phyloP scores from a whole-genome alignment of 92 coral and sea anemone genomes.

The Siderastrea radians region DNA sequence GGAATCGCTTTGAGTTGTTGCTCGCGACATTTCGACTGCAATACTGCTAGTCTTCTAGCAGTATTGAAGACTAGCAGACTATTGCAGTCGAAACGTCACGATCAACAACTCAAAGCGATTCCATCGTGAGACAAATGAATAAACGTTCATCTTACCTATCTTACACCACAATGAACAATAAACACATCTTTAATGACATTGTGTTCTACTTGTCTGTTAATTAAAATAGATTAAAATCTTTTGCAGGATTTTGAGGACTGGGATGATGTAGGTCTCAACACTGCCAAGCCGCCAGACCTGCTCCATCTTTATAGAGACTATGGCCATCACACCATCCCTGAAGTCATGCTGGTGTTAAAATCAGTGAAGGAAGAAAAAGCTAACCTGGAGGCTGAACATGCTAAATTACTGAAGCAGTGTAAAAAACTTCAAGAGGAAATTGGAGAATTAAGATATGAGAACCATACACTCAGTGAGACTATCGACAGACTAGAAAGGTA shows the following conservation, averaged over 20 bases:
- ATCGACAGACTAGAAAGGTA: conserved; percentile 81
- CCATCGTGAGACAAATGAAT: too few species aligned
- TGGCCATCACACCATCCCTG: conserved; percentile 95
- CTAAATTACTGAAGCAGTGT: conserved; percentile 68
- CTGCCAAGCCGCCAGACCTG: conserved; percentile 93
- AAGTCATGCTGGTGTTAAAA: conserved; percentile 83
- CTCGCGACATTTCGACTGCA: too few species aligned
- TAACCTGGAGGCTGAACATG: conserved; percentile 75
- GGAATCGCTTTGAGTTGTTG: too few species aligned
- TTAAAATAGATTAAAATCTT: neutral
- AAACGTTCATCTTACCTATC: too few species aligned
- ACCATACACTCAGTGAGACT: conserved; percentile 78
- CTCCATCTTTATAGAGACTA: conserved; percentile 96
- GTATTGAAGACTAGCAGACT: too few species aligned
- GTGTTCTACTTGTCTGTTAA: neutral
- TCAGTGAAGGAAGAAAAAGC: conserved; percentile 89
- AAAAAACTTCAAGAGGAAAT: conserved; percentile 82
- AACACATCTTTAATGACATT: too few species aligned
- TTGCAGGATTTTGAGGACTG: conserved; percentile 98
- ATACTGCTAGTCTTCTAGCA: too few species aligned
- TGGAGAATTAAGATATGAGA: conserved; percentile 87
- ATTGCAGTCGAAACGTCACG: too few species aligned
- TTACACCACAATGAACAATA: too few species aligned
- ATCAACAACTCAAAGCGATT: too few species aligned
- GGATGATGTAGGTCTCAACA: conserved; percentile 99